Conservation (phyloP, 1,140 invertebrate genomes). For the Habropoda laboriosa region DNA sequence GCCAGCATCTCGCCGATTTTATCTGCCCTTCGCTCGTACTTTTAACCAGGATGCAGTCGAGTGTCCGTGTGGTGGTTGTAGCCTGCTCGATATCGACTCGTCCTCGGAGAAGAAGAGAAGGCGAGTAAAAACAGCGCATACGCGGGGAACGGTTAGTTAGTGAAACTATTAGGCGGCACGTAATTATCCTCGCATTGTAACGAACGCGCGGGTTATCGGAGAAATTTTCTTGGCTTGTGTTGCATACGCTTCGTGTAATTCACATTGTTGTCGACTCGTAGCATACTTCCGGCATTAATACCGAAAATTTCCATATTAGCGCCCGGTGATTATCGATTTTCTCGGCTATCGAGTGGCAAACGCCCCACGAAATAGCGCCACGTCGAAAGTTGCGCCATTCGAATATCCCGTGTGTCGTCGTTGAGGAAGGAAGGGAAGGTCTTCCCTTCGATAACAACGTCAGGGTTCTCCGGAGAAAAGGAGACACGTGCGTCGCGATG, state of each 20-base stretch:
- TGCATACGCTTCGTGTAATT: constrained; percentile 9
- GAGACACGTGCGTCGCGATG: constrained; percentile 10
- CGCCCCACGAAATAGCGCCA: too few species aligned
- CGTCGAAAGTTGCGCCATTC: too few species aligned
- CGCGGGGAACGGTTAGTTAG: constrained; percentile 50
- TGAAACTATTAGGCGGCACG: constrained; percentile 49
- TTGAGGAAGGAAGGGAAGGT: background rate
- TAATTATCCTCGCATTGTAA: constrained; percentile 56
- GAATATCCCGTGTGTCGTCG: too few species aligned
- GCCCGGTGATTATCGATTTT: constrained; percentile 6
- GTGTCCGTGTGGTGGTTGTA: background rate
- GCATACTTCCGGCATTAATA: constrained; percentile 6
- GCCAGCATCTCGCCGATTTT: constrained; percentile 9
- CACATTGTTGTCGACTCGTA: constrained; percentile 10
- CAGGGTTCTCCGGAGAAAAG: constrained; percentile 35
- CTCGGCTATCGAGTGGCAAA: background rate
- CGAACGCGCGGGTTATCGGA: constrained; percentile 26
- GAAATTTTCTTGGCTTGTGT: constrained; percentile 36
- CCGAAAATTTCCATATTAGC: constrained; percentile 6
- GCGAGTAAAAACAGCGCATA: constrained; percentile 27
- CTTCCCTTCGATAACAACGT: constrained; percentile 62
- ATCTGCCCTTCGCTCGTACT: background rate
- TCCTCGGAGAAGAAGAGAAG: too few species aligned
- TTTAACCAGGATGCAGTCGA: constrained; percentile 1
- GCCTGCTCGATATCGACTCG: too few species aligned